Percentiles rank a stretch among this genome's conserved stretches.
These are phyloP conservation scores for Cheilosia scutellata DNA, from an alignment of 2,888 invertebrate species.

Conservation along the genomic window DNA sequence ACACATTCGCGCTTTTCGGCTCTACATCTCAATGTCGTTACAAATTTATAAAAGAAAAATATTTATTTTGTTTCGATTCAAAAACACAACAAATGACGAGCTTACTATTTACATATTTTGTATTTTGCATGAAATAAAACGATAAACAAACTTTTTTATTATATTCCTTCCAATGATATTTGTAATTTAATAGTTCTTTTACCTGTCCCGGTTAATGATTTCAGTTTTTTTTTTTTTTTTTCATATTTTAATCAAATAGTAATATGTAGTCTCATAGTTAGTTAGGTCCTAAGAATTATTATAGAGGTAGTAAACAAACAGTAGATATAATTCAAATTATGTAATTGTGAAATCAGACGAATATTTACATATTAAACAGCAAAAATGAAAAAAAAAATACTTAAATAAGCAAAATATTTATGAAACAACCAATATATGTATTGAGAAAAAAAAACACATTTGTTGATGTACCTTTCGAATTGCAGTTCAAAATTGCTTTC, in stretches of 20 bases:
- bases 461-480: constrained; percentile 83
- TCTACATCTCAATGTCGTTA: constrained; percentile 9
- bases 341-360: constrained; percentile 66
- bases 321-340: constrained; percentile 62
- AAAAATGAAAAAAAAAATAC: constrained; percentile 60
- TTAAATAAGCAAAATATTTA: constrained; percentile 72
- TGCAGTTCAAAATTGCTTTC: constrained; percentile 83
- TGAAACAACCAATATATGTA: constrained; percentile 52
- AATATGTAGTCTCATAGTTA: constrained; percentile 63
- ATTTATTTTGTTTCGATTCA: not conserved
- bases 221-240: constrained; percentile 3
- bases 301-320: constrained; percentile 51
- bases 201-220: constrained; percentile 45
- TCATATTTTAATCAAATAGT: constrained; percentile 32
- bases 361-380: constrained; percentile 72
- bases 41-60: constrained; percentile 1
- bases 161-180: constrained; percentile 69
- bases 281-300: constrained; percentile 69
- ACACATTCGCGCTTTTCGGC: constrained; percentile 1
- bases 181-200: constrained; percentile 37
- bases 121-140: constrained; percentile 38
- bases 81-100: constrained; percentile 44
- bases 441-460: constrained; percentile 67
- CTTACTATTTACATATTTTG: constrained; percentile 35
- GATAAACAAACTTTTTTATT: constrained; percentile 23